phyloP scores from a whole-genome alignment of 1,140 invertebrate genomes.

The Neodiprion fabricii region DNA sequence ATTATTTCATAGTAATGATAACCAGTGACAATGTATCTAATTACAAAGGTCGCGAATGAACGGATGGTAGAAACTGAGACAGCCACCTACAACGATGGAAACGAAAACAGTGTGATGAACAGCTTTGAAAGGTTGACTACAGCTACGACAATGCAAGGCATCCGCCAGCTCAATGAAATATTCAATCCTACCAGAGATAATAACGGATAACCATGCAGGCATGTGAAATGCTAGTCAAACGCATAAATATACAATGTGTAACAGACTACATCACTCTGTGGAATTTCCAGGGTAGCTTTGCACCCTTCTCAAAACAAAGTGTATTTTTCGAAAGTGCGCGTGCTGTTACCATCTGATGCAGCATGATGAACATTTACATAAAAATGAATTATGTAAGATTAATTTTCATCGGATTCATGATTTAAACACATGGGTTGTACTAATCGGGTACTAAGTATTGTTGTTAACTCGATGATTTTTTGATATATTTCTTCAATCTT shows the following conservation, averaged over 20 bases:
- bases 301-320: no score
- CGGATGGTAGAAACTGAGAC: slow-evolving; percentile 13
- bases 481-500: not conserved
- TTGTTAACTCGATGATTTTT: not conserved
- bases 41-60: slow-evolving; percentile 21
- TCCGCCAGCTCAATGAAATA: slow-evolving; percentile 51
- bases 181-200: slow-evolving; percentile 41
- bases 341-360: no score
- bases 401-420: not conserved
- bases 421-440: not conserved
- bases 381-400: not conserved
- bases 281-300: no score
- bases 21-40: slow-evolving; percentile 25
- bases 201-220: not conserved
- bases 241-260: not conserved
- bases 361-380: not conserved
- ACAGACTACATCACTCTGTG: not conserved
- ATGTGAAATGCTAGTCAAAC: not conserved
- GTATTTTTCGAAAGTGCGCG: no score
- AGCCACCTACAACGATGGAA: slow-evolving; percentile 11
- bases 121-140: slow-evolving; percentile 59
- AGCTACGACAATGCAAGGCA: slow-evolving; percentile 50
- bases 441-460: not conserved
- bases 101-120: slow-evolving; percentile 54
- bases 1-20: slow-evolving; percentile 10